Evolutionary conservation across 2,888 invertebrate genomes (phyloP).

Genomic region (Dendrolimus houi): DNA sequence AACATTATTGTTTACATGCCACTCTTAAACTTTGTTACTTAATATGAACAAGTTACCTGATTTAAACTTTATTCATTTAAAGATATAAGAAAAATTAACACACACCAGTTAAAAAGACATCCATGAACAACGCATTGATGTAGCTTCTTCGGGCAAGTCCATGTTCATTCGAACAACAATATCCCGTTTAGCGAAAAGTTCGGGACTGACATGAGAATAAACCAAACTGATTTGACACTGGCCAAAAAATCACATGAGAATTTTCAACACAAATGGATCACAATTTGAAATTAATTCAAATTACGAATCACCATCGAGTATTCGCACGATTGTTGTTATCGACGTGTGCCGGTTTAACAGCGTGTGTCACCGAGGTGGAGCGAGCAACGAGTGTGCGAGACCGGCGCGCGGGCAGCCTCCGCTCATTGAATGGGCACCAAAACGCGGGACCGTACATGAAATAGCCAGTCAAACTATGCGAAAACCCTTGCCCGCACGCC

Average conservation of each 20-base stretch:
- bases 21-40: no score
- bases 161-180: conserved; percentile 61
- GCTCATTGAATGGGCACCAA: conserved; percentile 73
- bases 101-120: conserved; percentile 75
- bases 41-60: not conserved
- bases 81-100: conserved; percentile 32
- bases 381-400: conserved; percentile 58
- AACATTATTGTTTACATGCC: no score
- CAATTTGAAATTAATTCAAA: conserved; percentile 18
- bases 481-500: conserved; percentile 66
- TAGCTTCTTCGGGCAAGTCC: conserved; percentile 69
- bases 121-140: conserved; percentile 76
- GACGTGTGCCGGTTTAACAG: conserved; percentile 24
- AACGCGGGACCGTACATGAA: conserved; percentile 72
- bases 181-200: conserved; percentile 38
- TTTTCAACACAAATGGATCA: conserved; percentile 20
- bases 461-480: conserved; percentile 72
- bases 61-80: conserved; percentile 15
- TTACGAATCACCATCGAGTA: conserved; percentile 40
- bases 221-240: conserved; percentile 37
- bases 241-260: conserved; percentile 34
- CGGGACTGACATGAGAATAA: conserved; percentile 21
- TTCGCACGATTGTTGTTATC: conserved; percentile 33
- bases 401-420: conserved; percentile 72
- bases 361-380: conserved; percentile 52